Conservation (phyloP, 2,888 invertebrate genomes). For the Dendrolimus houi region DNA sequence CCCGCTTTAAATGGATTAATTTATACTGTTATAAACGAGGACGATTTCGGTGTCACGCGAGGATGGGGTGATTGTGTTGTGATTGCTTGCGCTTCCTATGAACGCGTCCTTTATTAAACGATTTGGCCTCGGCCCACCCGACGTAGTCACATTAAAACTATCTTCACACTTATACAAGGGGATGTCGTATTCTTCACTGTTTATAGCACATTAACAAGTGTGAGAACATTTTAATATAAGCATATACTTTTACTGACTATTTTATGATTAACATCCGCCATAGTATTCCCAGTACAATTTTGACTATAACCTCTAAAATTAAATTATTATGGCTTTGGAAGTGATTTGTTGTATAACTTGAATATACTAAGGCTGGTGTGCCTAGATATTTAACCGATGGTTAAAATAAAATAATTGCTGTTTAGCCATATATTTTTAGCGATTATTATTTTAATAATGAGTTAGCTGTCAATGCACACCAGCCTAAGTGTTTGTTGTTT, state of each 20-base stretch:
- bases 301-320: not conserved
- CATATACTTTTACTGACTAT: not conserved
- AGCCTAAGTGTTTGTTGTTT: too few species aligned
- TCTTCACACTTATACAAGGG: constrained; percentile 8
- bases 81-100: constrained; percentile 72
- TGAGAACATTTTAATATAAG: not conserved
- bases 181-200: not conserved
- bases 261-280: not conserved
- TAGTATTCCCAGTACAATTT: not conserved
- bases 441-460: too few species aligned
- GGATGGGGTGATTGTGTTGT: constrained; percentile 74
- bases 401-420: too few species aligned
- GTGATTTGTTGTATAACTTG: not conserved
- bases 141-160: constrained; percentile 12
- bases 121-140: constrained; percentile 26
- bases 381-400: too few species aligned
- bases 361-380: too few species aligned
- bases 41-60: constrained; percentile 75
- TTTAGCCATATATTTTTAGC: too few species aligned
- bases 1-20: constrained; percentile 75
- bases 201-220: not conserved
- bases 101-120: constrained; percentile 61
- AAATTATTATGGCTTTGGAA: not conserved
- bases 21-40: constrained; percentile 75
- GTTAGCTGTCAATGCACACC: too few species aligned